Conservation (phyloP, 1,140 invertebrate species). For the Trissolcus basalis region DNA sequence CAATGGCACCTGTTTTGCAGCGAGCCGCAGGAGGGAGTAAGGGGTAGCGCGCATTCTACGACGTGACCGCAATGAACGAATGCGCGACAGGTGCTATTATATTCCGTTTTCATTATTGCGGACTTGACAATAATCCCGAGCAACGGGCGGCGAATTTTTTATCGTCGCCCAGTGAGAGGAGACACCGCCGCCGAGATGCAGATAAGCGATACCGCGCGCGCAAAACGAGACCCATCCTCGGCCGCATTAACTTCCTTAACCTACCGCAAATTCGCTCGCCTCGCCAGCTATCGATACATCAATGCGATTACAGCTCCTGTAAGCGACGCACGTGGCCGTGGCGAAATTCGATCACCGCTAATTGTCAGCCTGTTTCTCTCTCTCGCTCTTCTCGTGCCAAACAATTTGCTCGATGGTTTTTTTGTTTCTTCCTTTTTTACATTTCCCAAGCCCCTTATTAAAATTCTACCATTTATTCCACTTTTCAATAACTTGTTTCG, state of each 20-base stretch:
- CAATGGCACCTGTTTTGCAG: conserved; percentile 53
- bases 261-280: conserved; percentile 50
- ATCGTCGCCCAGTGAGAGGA: conserved; percentile 3
- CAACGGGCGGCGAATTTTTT: conserved; percentile 36
- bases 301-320: conserved; percentile 48
- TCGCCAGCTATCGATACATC: conserved; percentile 49
- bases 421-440: too few species aligned
- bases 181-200: conserved; percentile 18
- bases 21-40: conserved; percentile 29
- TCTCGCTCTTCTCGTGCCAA: too few species aligned
- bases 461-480: too few species aligned
- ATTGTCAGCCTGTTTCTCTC: conserved; percentile 27
- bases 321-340: conserved; percentile 26
- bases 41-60: conserved; percentile 30
- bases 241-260: conserved; percentile 50
- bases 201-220: conserved; percentile 32
- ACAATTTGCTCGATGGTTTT: too few species aligned
- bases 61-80: conserved; percentile 53
- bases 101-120: conserved; percentile 47
- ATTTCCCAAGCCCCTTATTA: too few species aligned
- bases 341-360: conserved; percentile 39
- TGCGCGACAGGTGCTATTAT: conserved; percentile 45
- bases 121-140: conserved; percentile 35
- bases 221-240: conserved; percentile 33
- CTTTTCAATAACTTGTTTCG: too few species aligned